Conservation (phyloP, 2,888 invertebrate genomes). For the Scaptomyza parva region DNA sequence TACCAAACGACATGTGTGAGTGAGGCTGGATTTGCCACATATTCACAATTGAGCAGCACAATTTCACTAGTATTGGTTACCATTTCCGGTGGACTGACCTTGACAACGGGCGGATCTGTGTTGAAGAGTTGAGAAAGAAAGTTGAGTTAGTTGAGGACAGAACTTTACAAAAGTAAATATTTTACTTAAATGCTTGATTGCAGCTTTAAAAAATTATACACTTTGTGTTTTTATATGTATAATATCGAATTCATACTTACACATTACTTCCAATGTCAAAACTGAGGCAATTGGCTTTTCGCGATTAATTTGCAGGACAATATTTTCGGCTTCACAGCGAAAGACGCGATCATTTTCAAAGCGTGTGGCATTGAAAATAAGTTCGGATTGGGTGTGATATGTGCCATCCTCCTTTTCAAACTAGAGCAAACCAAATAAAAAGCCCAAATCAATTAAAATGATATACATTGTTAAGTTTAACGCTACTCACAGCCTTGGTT, state of each 20-base stretch:
- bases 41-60: constrained; percentile 91
- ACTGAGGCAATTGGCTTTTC: constrained; percentile 91
- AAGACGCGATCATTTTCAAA: constrained; percentile 92
- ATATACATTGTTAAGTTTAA: neutral
- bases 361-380: constrained; percentile 92
- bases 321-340: constrained; percentile 92
- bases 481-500: constrained; percentile 85
- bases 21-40: constrained; percentile 94
- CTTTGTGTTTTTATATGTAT: too few relatives aligned
- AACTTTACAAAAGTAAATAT: neutral
- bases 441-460: neutral
- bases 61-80: constrained; percentile 92
- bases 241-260: constrained; percentile 88
- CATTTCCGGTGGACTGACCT: constrained; percentile 90
- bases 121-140: constrained; percentile 60
- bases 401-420: constrained; percentile 88
- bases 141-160: neutral
- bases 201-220: too few relatives aligned
- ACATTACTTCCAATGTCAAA: constrained; percentile 92
- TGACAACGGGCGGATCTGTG: constrained; percentile 94
- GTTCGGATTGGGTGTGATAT: constrained; percentile 91
- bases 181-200: too few relatives aligned
- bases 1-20: constrained; percentile 92
- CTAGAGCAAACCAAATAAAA: constrained; percentile 85
- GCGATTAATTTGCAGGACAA: constrained; percentile 90